Evolutionary conservation across 2,113 vertebrate genomes (phyloP).

Genomic region (Mus spicilegus): DNA sequence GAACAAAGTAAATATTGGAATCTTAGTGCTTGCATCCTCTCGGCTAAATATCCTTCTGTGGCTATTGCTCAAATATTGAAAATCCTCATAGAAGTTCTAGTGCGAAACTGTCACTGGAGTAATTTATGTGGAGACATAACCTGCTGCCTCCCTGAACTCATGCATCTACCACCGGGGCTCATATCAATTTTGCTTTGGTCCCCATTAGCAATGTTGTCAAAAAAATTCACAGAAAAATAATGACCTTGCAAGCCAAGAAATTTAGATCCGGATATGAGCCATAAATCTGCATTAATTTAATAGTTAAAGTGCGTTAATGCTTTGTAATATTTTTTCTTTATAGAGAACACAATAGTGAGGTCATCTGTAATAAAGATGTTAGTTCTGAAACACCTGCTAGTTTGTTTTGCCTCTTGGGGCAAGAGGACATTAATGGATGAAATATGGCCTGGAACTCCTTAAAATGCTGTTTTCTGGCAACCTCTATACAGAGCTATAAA

Average conservation of each 20-base stretch:
- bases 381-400: conserved; percentile 87
- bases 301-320: conserved; percentile 87
- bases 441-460: conserved; percentile 86
- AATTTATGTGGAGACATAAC: conserved; percentile 78
- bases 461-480: conserved; percentile 90
- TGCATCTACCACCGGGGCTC: conserved; percentile 83
- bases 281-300: conserved; percentile 90
- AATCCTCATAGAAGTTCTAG: conserved; percentile 83
- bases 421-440: conserved; percentile 88
- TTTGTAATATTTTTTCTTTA: conserved; percentile 92
- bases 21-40: conserved; percentile 63
- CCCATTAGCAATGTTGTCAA: conserved; percentile 88
- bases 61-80: conserved; percentile 83
- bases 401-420: conserved; percentile 86
- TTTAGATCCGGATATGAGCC: conserved; percentile 87
- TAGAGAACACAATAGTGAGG: conserved; percentile 92
- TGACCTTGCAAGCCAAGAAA: conserved; percentile 83
- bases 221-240: conserved; percentile 89
- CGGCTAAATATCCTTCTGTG: conserved; percentile 64
- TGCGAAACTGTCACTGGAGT: conserved; percentile 69
- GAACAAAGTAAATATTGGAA: conserved; percentile 77
- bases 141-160: conserved; percentile 79
- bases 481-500: conserved; percentile 88
- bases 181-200: conserved; percentile 86
- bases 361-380: conserved; percentile 92